A percentile compares a stretch with the other conserved stretches of the same genome.
Evolutionary conservation across 2,888 invertebrate species (phyloP).

Genomic region (Clitarchus hookeri): DNA sequence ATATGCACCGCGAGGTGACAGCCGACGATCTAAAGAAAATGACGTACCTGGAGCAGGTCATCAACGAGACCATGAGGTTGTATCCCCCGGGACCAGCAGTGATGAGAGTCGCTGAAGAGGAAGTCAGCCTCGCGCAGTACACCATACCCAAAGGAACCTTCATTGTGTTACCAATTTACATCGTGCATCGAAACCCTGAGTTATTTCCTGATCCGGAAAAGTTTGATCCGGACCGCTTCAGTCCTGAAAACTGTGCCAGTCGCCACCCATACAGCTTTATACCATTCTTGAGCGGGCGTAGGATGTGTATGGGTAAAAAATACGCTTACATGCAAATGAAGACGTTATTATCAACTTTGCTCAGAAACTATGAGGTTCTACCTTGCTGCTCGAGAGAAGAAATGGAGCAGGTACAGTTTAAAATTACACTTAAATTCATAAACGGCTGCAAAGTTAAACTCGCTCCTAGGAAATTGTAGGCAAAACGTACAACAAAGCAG

Average conservation of each 20-base stretch:
- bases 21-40: constrained; percentile 41
- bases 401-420: background rate
- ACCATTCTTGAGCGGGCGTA: constrained; percentile 40
- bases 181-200: too few species aligned
- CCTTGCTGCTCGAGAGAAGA: background rate
- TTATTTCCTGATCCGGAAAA: constrained; percentile 37
- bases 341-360: constrained; percentile 39
- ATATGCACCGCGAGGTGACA: constrained; percentile 30
- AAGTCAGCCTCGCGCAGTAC: constrained; percentile 28
- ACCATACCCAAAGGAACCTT: constrained; percentile 35
- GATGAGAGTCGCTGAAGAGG: constrained; percentile 29
- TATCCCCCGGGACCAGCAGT: constrained; percentile 39
- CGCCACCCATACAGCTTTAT: constrained; percentile 40
- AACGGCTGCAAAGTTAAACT: background rate
- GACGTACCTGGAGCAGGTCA: constrained; percentile 42
- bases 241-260: constrained; percentile 36
- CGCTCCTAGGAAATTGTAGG: background rate
- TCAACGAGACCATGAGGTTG: constrained; percentile 43
- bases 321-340: constrained; percentile 43
- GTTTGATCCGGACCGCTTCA: constrained; percentile 42
- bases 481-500: background rate
- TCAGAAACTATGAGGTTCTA: constrained; percentile 32
- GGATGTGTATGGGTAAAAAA: constrained; percentile 43
- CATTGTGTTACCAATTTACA: constrained; percentile 38
- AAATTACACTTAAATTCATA: background rate